Percentiles rank a stretch among this genome's conserved stretches.
Evolutionary conservation across 2,797 vertebrate genomes (phyloP).

Genomic region (Myotis planiceps): DNA sequence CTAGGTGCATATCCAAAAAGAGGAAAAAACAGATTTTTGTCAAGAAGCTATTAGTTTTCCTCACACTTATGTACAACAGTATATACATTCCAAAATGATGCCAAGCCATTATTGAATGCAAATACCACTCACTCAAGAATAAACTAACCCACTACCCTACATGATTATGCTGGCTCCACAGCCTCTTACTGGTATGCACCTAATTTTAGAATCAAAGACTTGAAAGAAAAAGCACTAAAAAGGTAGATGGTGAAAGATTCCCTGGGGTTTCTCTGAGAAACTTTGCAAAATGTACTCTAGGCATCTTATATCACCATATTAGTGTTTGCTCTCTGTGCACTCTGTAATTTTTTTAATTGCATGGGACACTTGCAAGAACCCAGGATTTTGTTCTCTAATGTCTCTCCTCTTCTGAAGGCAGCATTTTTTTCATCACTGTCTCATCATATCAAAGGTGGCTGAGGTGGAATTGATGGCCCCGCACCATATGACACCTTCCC

Average conservation of each 20-base stretch:
- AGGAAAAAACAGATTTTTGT: background rate
- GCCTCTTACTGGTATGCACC: background rate
- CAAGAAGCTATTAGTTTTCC: background rate
- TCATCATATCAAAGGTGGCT: constrained; percentile 3
- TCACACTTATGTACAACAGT: background rate
- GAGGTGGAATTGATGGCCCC: background rate
- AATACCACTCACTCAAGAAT: background rate
- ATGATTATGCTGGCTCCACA: background rate
- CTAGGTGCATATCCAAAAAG: background rate
- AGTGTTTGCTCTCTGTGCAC: background rate
- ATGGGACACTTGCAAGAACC: constrained; percentile 20
- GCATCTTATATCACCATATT: background rate
- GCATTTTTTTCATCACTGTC: background rate
- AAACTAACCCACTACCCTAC: background rate
- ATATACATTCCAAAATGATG: background rate
- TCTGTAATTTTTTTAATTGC: constrained; percentile 36
- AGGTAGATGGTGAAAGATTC: background rate
- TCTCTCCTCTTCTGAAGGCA: background rate
- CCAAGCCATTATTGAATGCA: background rate
- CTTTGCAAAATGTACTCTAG: constrained; percentile 11
- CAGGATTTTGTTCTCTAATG: constrained; percentile 24
- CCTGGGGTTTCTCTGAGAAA: constrained; percentile 2
- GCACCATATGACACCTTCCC: background rate
- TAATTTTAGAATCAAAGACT: constrained; percentile 10
- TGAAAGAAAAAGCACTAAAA: constrained; percentile 26